These are phyloP conservation scores for Ctenopoma kingsleyae DNA, from an alignment of 2,797 vertebrate genomes.

Conservation along the genomic window DNA sequence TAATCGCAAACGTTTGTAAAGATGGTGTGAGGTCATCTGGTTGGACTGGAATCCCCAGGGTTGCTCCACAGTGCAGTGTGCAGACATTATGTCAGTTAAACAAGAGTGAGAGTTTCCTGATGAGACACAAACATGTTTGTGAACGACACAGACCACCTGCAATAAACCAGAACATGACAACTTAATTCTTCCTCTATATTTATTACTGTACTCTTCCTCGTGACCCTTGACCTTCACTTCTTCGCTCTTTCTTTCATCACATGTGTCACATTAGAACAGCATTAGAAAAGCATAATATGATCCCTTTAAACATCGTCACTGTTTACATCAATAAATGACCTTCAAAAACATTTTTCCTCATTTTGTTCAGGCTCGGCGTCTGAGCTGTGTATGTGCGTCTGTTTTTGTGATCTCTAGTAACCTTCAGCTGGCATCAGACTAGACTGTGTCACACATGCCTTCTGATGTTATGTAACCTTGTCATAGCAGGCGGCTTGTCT, in stretches of 20 bases:
- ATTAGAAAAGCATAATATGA: too few species aligned
- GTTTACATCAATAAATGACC: not conserved
- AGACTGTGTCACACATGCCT: conserved; percentile 15
- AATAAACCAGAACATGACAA: not conserved
- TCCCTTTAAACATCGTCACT: too few species aligned
- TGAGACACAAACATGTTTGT: not conserved
- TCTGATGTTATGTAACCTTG: conserved; percentile 49
- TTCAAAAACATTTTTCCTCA: not conserved
- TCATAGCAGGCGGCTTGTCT: conserved; percentile 1
- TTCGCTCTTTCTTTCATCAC: too few species aligned
- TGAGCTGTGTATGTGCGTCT: conserved; percentile 7
- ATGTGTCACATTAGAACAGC: too few species aligned
- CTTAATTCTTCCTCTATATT: too few species aligned
- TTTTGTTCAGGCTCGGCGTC: not conserved
- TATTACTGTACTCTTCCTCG: too few species aligned
- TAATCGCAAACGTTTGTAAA: conserved; percentile 43
- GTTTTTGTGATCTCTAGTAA: conserved; percentile 24
- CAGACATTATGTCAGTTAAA: not conserved
- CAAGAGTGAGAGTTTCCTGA: too few species aligned
- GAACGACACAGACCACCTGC: not conserved
- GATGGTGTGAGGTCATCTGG: conserved; percentile 21
- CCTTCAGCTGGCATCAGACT: conserved; percentile 24
- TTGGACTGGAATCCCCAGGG: not conserved
- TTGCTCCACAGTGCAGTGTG: not conserved
- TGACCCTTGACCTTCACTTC: too few species aligned